Conservation (phyloP, 2,797 vertebrate genomes). For the Myotis myotis region DNA sequence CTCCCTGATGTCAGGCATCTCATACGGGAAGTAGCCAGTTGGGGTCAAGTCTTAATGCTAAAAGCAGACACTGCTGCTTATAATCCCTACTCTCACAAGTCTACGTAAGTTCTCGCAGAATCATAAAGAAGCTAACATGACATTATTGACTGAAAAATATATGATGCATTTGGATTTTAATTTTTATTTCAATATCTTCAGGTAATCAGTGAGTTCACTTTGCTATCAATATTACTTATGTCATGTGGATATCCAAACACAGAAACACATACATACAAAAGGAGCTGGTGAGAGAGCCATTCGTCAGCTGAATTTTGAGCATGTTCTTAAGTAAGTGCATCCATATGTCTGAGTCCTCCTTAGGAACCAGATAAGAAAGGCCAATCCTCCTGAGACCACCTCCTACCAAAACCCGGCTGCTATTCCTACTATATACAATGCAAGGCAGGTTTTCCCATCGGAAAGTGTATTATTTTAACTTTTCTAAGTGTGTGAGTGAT, state of each 20-base stretch:
- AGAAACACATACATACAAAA: background rate
- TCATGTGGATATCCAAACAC: background rate
- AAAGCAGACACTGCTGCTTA: background rate
- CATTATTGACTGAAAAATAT: background rate
- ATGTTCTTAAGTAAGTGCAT: background rate
- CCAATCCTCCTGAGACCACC: background rate
- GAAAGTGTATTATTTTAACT: slow-evolving; percentile 35
- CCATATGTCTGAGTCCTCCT: background rate
- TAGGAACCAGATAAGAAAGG: background rate
- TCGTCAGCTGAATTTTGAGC: background rate
- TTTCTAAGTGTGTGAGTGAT: slow-evolving; percentile 9
- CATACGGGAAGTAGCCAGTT: background rate
- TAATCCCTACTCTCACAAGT: background rate
- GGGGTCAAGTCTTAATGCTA: background rate
- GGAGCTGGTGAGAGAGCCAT: background rate
- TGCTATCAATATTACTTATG: slow-evolving; percentile 15
- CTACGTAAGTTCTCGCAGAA: background rate
- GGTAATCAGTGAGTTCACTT: background rate
- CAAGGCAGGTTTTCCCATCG: background rate
- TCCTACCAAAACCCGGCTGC: background rate
- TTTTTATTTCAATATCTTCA: slow-evolving; percentile 25
- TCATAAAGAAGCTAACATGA: background rate
- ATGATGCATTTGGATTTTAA: background rate
- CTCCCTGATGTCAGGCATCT: background rate
- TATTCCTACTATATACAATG: background rate